These are phyloP conservation scores for Eupsilia transversa DNA, from an alignment of 2,888 invertebrate genomes.

Conservation along the genomic window DNA sequence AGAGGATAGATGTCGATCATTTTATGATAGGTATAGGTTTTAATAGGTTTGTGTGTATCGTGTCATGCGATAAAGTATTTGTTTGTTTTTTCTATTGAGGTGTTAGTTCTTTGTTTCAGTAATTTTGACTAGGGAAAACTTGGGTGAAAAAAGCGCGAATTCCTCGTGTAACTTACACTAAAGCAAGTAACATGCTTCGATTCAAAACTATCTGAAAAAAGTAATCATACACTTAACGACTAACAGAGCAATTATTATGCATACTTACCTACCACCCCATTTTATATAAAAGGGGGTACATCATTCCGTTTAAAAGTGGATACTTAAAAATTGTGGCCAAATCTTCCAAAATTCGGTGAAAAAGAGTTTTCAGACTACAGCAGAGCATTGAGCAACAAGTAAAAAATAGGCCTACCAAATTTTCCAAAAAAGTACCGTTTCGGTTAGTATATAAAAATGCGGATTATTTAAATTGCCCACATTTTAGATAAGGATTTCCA, in stretches of 20 bases:
- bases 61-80: slow-evolving; percentile 10
- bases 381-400: not conserved
- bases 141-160: no score
- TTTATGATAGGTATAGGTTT: slow-evolving; percentile 16
- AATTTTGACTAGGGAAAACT: not conserved
- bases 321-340: not conserved
- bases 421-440: no score
- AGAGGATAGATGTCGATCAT: slow-evolving; percentile 34
- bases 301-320: not conserved
- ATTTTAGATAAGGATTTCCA: not conserved
- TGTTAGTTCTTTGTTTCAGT: slow-evolving; percentile 3
- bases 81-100: not conserved
- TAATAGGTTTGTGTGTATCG: slow-evolving; percentile 14
- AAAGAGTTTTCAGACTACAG: no score
- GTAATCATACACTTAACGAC: not conserved
- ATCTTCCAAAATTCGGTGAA: not conserved
- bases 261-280: not conserved
- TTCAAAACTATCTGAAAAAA: not conserved
- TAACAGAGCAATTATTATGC: not conserved
- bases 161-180: not conserved
- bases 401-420: no score
- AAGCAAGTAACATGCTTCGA: not conserved
- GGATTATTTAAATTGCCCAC: no score
- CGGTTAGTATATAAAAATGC: no score
- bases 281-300: not conserved